Evolutionary conservation across 2,888 invertebrate genomes (phyloP).

Genomic region (Ptilodon capucinus): DNA sequence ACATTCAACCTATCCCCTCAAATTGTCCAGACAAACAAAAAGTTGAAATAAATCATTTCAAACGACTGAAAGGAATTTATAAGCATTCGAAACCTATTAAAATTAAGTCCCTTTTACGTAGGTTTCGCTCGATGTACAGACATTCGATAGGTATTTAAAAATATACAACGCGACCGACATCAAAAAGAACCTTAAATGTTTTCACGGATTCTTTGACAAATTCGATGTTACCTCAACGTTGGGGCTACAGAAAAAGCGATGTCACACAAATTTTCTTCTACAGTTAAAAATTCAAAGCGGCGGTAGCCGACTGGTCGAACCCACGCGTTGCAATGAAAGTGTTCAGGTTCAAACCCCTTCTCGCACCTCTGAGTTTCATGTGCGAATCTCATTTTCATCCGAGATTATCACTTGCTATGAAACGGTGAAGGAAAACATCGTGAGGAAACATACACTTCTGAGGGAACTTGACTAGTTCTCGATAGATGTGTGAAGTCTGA

Average conservation of each 20-base stretch:
- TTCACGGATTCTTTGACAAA: conserved; percentile 49
- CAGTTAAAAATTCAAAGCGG: too few relatives aligned
- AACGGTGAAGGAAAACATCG: too few relatives aligned
- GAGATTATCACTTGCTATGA: too few relatives aligned
- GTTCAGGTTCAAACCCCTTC: too few relatives aligned
- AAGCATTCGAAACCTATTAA: conserved; percentile 35
- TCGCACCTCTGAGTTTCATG: too few relatives aligned
- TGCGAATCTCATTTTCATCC: too few relatives aligned
- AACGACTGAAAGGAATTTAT: conserved; percentile 20
- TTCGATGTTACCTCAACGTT: conserved; percentile 42
- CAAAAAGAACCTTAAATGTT: conserved; percentile 42
- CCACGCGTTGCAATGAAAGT: too few relatives aligned
- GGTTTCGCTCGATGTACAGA: neutral
- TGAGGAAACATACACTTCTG: too few relatives aligned
- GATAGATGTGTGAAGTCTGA: too few relatives aligned
- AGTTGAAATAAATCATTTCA: conserved; percentile 17
- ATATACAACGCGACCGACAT: conserved; percentile 31
- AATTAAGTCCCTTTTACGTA: conserved; percentile 30
- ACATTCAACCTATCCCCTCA: neutral
- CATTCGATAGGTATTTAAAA: conserved; percentile 26
- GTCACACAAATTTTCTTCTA: too few relatives aligned
- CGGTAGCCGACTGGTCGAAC: too few relatives aligned
- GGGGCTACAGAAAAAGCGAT: conserved; percentile 12
- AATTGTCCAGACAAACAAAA: conserved; percentile 11
- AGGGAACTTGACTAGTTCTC: too few relatives aligned